Evolutionary conservation across 2,113 vertebrate genomes (phyloP), one percentile per base, ranked within the genome.

Genomic region (Halichoerus grypus): DNA sequence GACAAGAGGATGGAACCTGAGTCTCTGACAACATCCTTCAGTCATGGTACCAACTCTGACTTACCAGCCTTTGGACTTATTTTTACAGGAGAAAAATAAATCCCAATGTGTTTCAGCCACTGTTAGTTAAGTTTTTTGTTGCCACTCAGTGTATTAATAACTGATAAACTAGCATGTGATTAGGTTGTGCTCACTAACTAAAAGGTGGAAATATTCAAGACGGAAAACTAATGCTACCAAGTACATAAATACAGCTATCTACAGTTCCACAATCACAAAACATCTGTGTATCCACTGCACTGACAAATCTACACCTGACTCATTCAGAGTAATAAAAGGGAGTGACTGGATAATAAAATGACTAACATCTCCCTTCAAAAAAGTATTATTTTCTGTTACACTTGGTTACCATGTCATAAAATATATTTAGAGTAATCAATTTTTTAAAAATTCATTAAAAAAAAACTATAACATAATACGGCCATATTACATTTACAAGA

Each of bases 71-170:
- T 28, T 61, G 67, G 49, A 74, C 61, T 87, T 90, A 71, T 18
- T 95, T 85, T 85, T 4, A 79, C n/a, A n/a, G 3, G 4, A 87
- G 79, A 92, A 96, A 94, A 93, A 92, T n/a, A 89, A 86, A 92
- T 59, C 5, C 36, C 15, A 16, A 24, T 83, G 55, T 88, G 51
- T 81, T 79, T 67, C 88, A 72, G 72, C 39, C 53, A 59, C 42
- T 74, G 16, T 74, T n/a, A 61, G 83, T 87, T 31, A 80, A 69
- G 59, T 79, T 84, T 96, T 89, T 94, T 92, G 55, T 89, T 83
- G 19, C 18, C 19, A 90, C 39, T 81, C 67, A 57, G 24, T 55
- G 42, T 76, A n/a, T 63, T 91, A 42, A 69, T 26, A 94, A 59
- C 11, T 31, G 65, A 82, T 18, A 77, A 77, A 82, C 18, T 14